These are phyloP conservation scores for Tetraodon nigroviridis DNA, from an alignment of 2,113 vertebrate genomes.

Conservation along the genomic window DNA sequence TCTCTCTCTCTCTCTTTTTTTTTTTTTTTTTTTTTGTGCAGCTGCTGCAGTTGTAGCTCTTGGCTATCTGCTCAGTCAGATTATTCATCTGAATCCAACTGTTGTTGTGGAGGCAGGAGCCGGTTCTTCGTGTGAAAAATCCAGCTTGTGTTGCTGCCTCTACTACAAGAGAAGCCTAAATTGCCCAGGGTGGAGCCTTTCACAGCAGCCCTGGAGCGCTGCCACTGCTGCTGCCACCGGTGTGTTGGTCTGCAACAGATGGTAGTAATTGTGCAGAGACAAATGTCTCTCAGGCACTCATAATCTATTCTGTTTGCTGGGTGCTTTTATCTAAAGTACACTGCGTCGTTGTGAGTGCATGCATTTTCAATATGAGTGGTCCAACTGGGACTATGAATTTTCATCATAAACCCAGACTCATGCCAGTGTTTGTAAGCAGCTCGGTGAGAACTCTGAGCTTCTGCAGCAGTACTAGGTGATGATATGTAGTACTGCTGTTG, in stretches of 20 bases:
- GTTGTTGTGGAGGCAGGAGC: conserved; percentile 1
- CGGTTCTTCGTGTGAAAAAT: conserved; percentile 29
- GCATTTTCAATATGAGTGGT: conserved; percentile 14
- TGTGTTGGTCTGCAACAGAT: conserved; percentile 39
- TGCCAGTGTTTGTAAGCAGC: background rate
- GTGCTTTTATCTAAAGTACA: conserved; percentile 55
- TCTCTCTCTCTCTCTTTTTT: background rate
- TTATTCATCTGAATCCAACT: conserved; percentile 22
- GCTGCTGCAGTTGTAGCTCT: conserved; percentile 3
- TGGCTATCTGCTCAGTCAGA: background rate
- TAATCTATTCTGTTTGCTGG: conserved; percentile 52
- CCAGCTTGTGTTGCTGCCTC: conserved; percentile 29
- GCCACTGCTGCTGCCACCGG: conserved; percentile 7
- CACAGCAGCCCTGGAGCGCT: conserved; percentile 36
- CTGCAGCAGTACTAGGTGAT: background rate
- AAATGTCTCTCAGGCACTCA: conserved; percentile 28
- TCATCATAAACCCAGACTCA: conserved; percentile 20
- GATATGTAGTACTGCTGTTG: conserved; percentile 17
- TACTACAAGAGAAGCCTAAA: conserved; percentile 18
- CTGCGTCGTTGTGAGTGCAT: conserved; percentile 16
- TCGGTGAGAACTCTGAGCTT: background rate
- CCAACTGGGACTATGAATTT: conserved; percentile 12
- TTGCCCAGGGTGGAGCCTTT: conserved; percentile 36
- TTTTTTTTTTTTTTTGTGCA: background rate
- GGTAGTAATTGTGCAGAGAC: conserved; percentile 36